phyloP scores from a whole-genome alignment of 2,113 vertebrate species.

The Petroica traversi region DNA sequence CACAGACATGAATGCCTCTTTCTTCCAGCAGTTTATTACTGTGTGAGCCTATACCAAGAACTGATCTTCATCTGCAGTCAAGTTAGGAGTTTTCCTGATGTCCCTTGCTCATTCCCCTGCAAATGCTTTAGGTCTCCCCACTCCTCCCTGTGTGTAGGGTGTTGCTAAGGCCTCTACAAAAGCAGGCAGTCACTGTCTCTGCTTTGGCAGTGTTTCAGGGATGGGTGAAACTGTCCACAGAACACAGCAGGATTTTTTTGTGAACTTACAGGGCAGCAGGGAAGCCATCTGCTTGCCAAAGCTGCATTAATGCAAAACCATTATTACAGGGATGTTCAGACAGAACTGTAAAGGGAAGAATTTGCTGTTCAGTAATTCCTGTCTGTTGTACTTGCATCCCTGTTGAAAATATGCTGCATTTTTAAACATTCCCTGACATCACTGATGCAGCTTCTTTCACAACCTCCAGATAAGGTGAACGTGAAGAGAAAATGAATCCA shows the following conservation, averaged over 20 bases:
- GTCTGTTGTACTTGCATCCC: background rate
- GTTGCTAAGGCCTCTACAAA: conserved; percentile 12
- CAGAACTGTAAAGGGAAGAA: background rate
- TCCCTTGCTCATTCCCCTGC: background rate
- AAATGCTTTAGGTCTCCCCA: background rate
- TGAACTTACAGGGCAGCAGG: background rate
- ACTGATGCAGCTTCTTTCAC: background rate
- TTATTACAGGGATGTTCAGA: background rate
- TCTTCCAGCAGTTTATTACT: background rate
- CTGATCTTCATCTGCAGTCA: background rate
- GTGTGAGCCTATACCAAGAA: background rate
- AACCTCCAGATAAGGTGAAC: background rate
- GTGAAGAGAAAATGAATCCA: background rate
- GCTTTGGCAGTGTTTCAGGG: background rate
- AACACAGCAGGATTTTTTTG: background rate
- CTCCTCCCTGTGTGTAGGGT: background rate
- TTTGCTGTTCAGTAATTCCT: background rate
- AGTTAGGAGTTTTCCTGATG: background rate
- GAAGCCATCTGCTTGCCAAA: conserved; percentile 1
- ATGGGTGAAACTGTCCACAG: background rate
- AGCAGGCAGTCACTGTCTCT: background rate
- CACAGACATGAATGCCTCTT: background rate
- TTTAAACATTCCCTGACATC: background rate
- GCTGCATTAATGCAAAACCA: background rate
- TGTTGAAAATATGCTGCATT: background rate